These are phyloP conservation scores for Spilogale gracilis DNA, from an alignment of 2,113 vertebrate genomes.

Conservation along the genomic window DNA sequence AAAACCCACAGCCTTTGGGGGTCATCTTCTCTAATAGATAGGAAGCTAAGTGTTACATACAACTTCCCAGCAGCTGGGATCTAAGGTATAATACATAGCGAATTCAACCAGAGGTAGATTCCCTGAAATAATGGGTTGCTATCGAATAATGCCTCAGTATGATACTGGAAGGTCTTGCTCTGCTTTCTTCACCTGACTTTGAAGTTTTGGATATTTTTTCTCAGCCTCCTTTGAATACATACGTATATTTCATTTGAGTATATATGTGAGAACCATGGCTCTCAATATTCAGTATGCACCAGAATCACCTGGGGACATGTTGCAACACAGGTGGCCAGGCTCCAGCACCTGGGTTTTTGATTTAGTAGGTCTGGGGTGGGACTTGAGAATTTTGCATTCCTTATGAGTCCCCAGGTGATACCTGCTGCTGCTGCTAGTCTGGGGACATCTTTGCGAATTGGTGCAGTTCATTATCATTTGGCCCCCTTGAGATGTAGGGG, in stretches of 20 bases:
- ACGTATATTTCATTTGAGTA: neutral
- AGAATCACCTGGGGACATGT: neutral
- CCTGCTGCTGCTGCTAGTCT: neutral
- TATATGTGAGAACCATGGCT: neutral
- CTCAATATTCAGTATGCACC: neutral
- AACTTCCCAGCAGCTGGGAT: neutral
- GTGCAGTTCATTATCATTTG: neutral
- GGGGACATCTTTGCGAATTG: neutral
- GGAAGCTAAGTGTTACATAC: neutral
- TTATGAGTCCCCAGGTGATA: neutral
- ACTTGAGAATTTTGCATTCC: neutral
- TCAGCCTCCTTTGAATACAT: neutral
- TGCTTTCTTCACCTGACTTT: neutral
- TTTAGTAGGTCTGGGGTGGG: neutral
- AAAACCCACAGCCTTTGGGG: neutral
- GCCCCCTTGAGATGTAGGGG: accelerated
- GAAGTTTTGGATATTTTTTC: neutral
- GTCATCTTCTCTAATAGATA: neutral
- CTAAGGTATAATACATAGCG: neutral
- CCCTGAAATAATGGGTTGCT: neutral
- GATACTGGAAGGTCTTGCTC: neutral
- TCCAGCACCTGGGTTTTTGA: neutral
- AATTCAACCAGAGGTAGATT: neutral
- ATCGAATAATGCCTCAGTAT: neutral
- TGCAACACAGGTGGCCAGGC: neutral